Conservation (phyloP, 2,888 invertebrate genomes). For the Euspilapteryx auroguttella region DNA sequence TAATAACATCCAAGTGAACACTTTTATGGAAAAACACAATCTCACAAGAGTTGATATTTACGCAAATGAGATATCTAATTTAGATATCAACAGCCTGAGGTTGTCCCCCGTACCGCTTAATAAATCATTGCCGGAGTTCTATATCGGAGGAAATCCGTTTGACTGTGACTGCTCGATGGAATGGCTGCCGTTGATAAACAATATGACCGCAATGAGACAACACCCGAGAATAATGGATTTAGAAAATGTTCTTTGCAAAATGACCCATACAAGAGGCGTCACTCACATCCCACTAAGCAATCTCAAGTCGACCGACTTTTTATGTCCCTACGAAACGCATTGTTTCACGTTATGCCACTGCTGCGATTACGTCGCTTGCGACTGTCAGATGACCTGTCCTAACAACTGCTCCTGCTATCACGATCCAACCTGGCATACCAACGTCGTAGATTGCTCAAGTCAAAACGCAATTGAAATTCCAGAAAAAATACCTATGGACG, state of each 20-base stretch:
- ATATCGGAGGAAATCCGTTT: conserved; percentile 91
- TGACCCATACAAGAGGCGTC: conserved; percentile 80
- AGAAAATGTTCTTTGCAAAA: conserved; percentile 83
- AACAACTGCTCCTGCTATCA: conserved; percentile 92
- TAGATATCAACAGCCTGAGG: conserved; percentile 81
- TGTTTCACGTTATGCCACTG: conserved; percentile 94
- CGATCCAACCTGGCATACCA: conserved; percentile 91
- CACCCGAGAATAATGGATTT: conserved; percentile 88
- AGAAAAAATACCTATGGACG: conserved; percentile 89
- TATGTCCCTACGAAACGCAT: conserved; percentile 88
- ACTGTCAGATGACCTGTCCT: conserved; percentile 96
- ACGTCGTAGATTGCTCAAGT: conserved; percentile 88
- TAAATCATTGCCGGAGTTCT: conserved; percentile 83
- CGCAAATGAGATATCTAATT: conserved; percentile 81
- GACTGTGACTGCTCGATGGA: conserved; percentile 95
- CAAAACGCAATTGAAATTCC: conserved; percentile 78
- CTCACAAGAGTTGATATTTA: conserved; percentile 88
- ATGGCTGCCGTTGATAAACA: conserved; percentile 90
- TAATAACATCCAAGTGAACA: conserved; percentile 77
- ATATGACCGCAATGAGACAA: conserved; percentile 78
- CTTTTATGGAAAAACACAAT: conserved; percentile 82
- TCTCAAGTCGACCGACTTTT: conserved; percentile 79
- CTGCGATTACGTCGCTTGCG: conserved; percentile 94
- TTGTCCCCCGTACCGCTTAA: conserved; percentile 74
- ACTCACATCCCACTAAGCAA: conserved; percentile 75